phyloP scores from a whole-genome alignment of 2,797 vertebrate species.

The Momotus momota region DNA sequence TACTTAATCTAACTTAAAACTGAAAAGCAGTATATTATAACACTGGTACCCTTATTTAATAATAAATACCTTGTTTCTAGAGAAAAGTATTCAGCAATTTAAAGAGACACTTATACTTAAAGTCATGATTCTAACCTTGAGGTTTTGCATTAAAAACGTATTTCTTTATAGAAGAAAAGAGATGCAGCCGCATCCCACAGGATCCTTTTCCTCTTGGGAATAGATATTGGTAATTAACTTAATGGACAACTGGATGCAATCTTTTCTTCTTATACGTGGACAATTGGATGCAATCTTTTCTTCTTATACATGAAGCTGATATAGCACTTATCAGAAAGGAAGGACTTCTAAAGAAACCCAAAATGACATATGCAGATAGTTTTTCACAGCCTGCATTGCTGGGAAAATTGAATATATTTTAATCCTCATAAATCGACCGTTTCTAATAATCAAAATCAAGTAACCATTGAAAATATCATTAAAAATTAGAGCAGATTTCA shows the following conservation, averaged over 20 bases:
- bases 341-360: neutral
- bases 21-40: neutral
- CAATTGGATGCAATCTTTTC: neutral
- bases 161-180: constrained; percentile 15
- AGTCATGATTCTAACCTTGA: neutral
- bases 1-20: neutral
- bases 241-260: constrained; percentile 4
- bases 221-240: constrained; percentile 26
- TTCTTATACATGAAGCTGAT: neutral
- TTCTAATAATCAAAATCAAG: constrained; percentile 7
- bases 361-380: neutral
- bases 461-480: neutral
- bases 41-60: neutral
- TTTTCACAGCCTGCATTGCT: neutral
- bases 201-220: neutral
- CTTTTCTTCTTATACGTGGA: neutral
- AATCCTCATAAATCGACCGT: neutral
- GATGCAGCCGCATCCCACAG: neutral
- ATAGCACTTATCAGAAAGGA: neutral
- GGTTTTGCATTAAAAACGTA: neutral
- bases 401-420: neutral
- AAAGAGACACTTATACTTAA: neutral
- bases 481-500: neutral
- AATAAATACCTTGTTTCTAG: neutral
- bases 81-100: neutral